These are phyloP conservation scores for Cololabis saira DNA, from an alignment of 2,113 vertebrate genomes.

Conservation along the genomic window DNA sequence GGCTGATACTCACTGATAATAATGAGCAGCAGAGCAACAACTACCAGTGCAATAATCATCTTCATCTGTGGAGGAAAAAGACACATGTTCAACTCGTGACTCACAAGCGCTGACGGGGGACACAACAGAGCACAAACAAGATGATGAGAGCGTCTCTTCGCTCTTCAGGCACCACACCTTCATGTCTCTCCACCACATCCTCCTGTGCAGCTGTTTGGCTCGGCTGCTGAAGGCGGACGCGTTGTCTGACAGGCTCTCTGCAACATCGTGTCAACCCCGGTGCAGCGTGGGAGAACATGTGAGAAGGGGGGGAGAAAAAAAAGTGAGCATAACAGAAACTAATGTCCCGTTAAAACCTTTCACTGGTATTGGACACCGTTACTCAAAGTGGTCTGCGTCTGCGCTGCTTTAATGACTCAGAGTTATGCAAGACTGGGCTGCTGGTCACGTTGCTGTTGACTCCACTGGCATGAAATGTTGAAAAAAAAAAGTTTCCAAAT, in stretches of 20 bases:
- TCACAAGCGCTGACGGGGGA: neutral
- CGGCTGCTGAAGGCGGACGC: constrained; percentile 98
- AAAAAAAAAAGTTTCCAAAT: constrained; percentile 19
- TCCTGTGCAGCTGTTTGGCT: constrained; percentile 95
- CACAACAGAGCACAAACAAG: neutral
- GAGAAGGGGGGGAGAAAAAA: constrained; percentile 15
- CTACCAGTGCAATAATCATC: constrained; percentile 89
- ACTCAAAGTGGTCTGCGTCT: constrained; percentile 9
- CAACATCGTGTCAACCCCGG: constrained; percentile 39
- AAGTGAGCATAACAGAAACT: neutral
- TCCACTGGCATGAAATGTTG: constrained; percentile 1
- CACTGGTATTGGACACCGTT: neutral
- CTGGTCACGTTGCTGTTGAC: constrained; percentile 21
- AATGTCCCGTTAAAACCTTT: constrained; percentile 7
- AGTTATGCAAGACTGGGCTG: constrained; percentile 46
- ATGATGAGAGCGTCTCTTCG: neutral
- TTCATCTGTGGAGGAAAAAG: constrained; percentile 88
- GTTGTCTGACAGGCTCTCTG: constrained; percentile 97
- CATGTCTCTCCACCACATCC: constrained; percentile 98
- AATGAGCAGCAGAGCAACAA: constrained; percentile 88
- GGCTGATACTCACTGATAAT: constrained; percentile 90
- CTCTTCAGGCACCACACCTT: constrained; percentile 83
- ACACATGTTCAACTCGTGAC: neutral
- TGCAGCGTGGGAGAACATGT: constrained; percentile 45
- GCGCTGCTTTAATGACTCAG: no score